Conservation (phyloP, 2,888 invertebrate genomes). For the Ectemnius continuus region DNA sequence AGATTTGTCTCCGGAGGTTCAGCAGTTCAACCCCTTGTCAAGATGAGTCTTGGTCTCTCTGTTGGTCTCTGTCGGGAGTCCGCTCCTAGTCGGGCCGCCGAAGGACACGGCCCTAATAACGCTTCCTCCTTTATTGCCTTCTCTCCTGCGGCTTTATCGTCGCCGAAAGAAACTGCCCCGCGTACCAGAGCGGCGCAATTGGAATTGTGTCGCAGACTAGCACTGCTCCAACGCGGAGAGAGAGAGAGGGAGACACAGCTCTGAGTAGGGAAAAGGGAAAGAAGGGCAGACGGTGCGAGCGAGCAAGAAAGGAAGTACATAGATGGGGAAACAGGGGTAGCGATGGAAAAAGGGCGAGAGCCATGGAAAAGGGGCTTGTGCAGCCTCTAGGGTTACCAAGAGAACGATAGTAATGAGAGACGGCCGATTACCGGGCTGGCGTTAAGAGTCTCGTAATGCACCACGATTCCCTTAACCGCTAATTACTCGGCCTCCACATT, state of each 20-base stretch:
- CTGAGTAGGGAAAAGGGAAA: background rate
- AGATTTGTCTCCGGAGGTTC: slow-evolving; percentile 61
- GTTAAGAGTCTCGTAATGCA: slow-evolving; percentile 28
- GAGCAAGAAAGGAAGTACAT: slow-evolving; percentile 5
- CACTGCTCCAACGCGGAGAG: too few species aligned
- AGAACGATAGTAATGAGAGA: slow-evolving; percentile 39
- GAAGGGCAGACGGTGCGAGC: slow-evolving; percentile 9
- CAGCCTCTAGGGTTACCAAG: slow-evolving; percentile 52
- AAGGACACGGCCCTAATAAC: slow-evolving; percentile 69
- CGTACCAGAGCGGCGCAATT: background rate
- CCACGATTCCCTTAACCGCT: slow-evolving; percentile 20
- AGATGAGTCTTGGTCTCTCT: too few species aligned
- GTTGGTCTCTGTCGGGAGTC: too few species aligned
- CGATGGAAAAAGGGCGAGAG: slow-evolving; percentile 29
- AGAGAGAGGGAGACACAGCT: slow-evolving; percentile 7
- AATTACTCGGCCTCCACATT: slow-evolving; percentile 12
- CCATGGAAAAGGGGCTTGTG: too few species aligned
- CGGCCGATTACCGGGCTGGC: slow-evolving; percentile 34
- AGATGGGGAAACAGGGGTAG: slow-evolving; percentile 3
- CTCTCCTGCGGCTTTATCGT: slow-evolving; percentile 53
- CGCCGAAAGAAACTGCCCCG: slow-evolving; percentile 43
- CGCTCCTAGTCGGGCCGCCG: slow-evolving; percentile 32
- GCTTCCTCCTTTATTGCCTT: slow-evolving; percentile 68
- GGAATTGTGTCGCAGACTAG: too few species aligned
- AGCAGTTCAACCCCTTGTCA: slow-evolving; percentile 64